Evolutionary conservation across 2,797 vertebrate species (phyloP).

Genomic region (Bufotes viridis): DNA sequence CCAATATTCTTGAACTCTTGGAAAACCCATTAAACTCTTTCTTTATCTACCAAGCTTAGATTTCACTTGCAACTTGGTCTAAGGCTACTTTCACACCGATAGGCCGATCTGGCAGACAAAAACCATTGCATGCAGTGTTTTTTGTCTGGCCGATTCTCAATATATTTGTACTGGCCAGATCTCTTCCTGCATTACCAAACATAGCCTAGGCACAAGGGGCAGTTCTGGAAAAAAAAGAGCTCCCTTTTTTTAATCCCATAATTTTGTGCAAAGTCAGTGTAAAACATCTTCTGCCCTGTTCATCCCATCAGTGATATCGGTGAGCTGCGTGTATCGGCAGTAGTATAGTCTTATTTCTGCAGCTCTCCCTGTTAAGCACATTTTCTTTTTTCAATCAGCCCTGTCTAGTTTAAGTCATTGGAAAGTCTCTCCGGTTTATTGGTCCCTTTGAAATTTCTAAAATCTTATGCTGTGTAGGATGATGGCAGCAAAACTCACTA

Average conservation of each 20-base stretch:
- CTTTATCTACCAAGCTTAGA: too few relatives aligned
- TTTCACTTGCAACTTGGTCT: too few relatives aligned
- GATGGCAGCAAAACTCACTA: slow-evolving; percentile 25
- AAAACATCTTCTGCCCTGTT: too few relatives aligned
- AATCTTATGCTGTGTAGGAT: slow-evolving; percentile 29
- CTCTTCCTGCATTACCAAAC: too few relatives aligned
- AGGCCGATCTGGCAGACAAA: too few relatives aligned
- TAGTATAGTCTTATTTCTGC: not conserved
- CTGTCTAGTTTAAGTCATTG: slow-evolving; percentile 1
- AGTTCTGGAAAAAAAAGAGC: not conserved
- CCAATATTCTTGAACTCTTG: too few relatives aligned
- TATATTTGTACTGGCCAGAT: too few relatives aligned
- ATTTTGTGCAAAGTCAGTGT: not conserved
- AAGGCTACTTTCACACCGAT: too few relatives aligned
- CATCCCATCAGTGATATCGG: not conserved
- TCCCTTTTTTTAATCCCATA: not conserved
- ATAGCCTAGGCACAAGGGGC: not conserved
- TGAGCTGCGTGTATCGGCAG: not conserved
- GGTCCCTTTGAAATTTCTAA: slow-evolving; percentile 42
- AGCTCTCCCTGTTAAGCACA: not conserved
- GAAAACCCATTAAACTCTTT: not conserved
- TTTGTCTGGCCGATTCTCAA: too few relatives aligned
- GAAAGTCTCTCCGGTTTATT: slow-evolving; percentile 37
- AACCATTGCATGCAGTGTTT: too few relatives aligned
- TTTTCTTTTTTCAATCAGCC: slow-evolving; percentile 18